phyloP scores from a whole-genome alignment of 2,888 invertebrate genomes.

The Ceraclea dissimilis region DNA sequence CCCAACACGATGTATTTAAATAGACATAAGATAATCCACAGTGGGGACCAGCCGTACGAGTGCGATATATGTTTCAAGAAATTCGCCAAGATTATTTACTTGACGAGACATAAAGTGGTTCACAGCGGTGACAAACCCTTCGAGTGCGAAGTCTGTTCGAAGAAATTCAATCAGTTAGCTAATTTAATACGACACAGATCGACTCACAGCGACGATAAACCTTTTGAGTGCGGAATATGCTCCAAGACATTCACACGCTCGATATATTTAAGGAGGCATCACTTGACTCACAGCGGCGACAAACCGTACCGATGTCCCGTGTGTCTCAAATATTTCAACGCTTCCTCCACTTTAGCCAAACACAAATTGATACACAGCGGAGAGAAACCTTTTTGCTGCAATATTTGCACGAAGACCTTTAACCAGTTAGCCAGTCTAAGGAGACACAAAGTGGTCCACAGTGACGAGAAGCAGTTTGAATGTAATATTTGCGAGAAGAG shows the following conservation, averaged over 20 bases:
- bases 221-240: not conserved
- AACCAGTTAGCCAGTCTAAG: not conserved
- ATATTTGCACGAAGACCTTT: not conserved
- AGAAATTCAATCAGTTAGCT: not conserved
- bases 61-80: not conserved
- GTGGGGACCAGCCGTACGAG: no score
- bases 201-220: not conserved
- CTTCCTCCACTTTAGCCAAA: not conserved
- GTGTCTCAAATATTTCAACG: not conserved
- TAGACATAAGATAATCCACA: no score
- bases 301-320: not conserved
- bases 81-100: not conserved
- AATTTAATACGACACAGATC: slow-evolving; percentile 1
- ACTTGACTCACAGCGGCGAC: not conserved
- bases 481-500: not conserved
- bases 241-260: not conserved
- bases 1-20: no score
- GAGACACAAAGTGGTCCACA: not conserved
- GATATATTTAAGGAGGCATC: not conserved
- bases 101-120: not conserved
- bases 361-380: not conserved
- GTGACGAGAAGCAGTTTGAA: not conserved
- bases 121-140: not conserved
- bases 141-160: not conserved
- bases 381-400: not conserved